Conservation (phyloP, 2,113 vertebrate genomes). For the Ciconia boyciana region DNA sequence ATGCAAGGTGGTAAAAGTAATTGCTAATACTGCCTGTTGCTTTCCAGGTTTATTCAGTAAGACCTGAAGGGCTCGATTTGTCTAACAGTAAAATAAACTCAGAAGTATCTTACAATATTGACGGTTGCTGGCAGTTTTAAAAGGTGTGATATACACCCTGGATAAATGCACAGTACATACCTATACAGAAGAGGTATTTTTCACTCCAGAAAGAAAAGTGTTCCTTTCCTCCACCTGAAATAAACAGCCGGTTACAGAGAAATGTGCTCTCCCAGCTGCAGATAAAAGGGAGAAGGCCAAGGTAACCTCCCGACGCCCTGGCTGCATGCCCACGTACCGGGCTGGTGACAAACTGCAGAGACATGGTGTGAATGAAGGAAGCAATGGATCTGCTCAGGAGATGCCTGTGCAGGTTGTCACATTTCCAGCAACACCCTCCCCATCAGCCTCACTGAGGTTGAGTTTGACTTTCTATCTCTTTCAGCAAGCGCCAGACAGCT, state of each 20-base stretch:
- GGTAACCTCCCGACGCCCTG: fast-evolving
- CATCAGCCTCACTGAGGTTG: fast-evolving
- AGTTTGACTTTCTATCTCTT: background rate
- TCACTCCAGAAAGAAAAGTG: background rate
- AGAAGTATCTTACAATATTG: background rate
- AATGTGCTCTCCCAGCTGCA: background rate
- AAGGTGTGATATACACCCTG: background rate
- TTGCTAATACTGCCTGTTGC: background rate
- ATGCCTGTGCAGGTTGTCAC: background rate
- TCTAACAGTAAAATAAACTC: slow-evolving; percentile 2
- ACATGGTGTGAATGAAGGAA: background rate
- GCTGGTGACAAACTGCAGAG: background rate
- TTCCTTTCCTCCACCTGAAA: background rate
- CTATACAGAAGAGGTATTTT: background rate
- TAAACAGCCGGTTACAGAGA: background rate
- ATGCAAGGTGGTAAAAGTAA: background rate
- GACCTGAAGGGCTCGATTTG: background rate
- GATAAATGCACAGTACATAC: background rate
- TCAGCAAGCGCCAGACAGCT: background rate
- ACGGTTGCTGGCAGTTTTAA: background rate
- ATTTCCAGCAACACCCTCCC: background rate
- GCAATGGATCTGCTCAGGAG: background rate
- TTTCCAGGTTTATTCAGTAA: background rate
- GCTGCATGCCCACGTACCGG: fast-evolving
- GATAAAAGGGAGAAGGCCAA: background rate